Evolutionary conservation across 2,797 vertebrate genomes (phyloP).

Genomic region (Liasis olivaceus): DNA sequence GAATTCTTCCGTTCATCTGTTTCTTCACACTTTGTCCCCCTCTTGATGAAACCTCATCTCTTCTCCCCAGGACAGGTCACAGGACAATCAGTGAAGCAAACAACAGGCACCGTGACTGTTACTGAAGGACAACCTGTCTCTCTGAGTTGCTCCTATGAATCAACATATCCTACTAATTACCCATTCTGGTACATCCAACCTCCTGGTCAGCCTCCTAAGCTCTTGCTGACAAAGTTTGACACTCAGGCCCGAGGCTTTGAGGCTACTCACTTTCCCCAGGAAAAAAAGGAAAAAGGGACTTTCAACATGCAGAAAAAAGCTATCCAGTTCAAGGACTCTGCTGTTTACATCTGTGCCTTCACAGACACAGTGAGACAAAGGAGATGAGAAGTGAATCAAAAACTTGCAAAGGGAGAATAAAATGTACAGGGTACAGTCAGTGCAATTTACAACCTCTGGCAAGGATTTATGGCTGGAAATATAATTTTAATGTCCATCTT

Average conservation of each 20-base stretch:
- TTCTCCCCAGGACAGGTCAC: not conserved
- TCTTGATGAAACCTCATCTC: not conserved
- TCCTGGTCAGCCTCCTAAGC: fast-evolving
- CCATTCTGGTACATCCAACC: not conserved
- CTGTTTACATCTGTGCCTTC: slow-evolving; percentile 36
- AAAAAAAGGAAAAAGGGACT: not conserved
- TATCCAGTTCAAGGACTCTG: slow-evolving; percentile 1
- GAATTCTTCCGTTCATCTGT: no score
- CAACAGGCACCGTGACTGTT: not conserved
- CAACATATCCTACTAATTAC: fast-evolving
- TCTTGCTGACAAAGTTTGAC: fast-evolving
- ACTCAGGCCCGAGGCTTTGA: not conserved
- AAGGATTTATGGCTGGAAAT: no score
- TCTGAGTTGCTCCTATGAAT: not conserved
- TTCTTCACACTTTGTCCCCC: not conserved
- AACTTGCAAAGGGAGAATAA: not conserved
- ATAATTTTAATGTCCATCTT: no score
- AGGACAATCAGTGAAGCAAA: not conserved
- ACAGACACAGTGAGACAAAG: slow-evolving; percentile 20
- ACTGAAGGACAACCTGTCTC: not conserved
- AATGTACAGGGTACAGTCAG: no score
- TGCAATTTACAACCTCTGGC: no score
- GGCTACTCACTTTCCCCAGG: not conserved
- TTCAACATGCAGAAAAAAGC: not conserved
- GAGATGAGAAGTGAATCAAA: not conserved